phyloP scores from a whole-genome alignment of 2,113 vertebrate species.

The Scytalopus superciliaris region DNA sequence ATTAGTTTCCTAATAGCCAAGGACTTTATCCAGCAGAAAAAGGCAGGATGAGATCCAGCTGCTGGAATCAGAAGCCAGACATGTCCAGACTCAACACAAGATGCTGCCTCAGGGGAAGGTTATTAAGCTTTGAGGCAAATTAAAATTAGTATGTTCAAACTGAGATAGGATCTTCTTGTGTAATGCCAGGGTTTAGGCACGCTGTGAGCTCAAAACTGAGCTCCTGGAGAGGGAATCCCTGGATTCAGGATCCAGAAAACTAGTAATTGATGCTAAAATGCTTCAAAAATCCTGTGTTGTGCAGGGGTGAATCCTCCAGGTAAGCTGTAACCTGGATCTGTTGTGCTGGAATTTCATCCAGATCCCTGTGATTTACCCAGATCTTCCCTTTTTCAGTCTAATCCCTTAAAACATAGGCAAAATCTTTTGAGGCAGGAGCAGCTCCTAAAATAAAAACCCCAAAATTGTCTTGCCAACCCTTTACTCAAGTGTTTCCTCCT shows the following conservation, averaged over 20 bases:
- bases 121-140: neutral
- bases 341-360: neutral
- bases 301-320: neutral
- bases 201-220: neutral
- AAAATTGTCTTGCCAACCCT: accelerated
- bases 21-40: neutral
- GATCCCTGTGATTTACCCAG: neutral
- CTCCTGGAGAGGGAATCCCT: neutral
- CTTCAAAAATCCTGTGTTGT: neutral
- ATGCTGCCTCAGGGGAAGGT: neutral
- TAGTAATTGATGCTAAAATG: neutral
- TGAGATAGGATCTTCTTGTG: neutral
- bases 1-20: neutral
- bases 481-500: neutral
- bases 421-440: neutral
- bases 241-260: neutral
- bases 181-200: neutral
- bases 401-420: neutral
- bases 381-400: neutral
- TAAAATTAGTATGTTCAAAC: neutral
- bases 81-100: neutral
- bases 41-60: neutral
- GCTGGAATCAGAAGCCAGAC: neutral
- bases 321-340: neutral
- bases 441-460: neutral